phyloP scores from a whole-genome alignment of 2,797 vertebrate genomes.

The Anniella stebbinsi region DNA sequence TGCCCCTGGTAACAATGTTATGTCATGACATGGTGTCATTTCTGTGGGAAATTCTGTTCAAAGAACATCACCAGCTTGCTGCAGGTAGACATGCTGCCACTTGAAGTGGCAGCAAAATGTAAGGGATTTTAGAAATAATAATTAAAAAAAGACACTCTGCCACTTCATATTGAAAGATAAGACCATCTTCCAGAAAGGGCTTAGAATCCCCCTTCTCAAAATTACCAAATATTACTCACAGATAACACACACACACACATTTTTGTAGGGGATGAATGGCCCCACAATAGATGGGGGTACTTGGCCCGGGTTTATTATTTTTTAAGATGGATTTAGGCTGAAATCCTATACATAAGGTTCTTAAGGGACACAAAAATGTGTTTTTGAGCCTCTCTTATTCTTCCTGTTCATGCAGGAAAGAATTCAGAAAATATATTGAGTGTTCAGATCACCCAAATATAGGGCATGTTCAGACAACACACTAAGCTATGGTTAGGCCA shows the following conservation, averaged over 20 bases:
- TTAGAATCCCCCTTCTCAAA: not conserved
- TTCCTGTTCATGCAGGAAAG: not conserved
- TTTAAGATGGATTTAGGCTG: not conserved
- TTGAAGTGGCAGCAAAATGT: not conserved
- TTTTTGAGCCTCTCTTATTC: not conserved
- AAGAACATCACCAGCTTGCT: not conserved
- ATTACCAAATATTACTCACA: not conserved
- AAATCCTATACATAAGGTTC: not conserved
- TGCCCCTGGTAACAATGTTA: no score
- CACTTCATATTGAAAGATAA: not conserved
- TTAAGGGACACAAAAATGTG: not conserved
- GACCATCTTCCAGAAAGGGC: not conserved
- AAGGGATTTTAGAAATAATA: no score
- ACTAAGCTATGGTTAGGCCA: no score
- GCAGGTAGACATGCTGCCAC: no score
- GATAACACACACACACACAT: no score
- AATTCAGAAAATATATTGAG: not conserved
- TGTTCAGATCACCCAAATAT: not conserved
- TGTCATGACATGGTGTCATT: not conserved
- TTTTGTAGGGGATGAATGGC: not conserved
- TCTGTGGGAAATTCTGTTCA: not conserved
- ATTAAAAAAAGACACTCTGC: not conserved
- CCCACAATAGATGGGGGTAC: not conserved
- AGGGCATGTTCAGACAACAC: no score
- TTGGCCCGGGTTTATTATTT: not conserved